phyloP scores from a whole-genome alignment of 2,797 vertebrate genomes.

The Enteromius afrohamiltoni region DNA sequence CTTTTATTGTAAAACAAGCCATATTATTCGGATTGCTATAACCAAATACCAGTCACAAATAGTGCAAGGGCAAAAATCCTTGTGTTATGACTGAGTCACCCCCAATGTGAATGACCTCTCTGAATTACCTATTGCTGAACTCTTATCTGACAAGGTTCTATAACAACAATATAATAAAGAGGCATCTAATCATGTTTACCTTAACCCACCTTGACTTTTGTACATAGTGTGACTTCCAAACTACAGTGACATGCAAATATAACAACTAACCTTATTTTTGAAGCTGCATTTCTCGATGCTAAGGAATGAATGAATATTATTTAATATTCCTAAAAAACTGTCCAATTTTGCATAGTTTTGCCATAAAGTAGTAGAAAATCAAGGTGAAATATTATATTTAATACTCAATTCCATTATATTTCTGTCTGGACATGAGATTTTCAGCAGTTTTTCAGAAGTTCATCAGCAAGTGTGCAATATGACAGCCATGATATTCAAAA shows the following conservation, averaged over 20 bases:
- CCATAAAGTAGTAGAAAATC: background rate
- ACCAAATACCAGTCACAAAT: background rate
- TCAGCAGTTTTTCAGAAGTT: background rate
- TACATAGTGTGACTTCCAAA: background rate
- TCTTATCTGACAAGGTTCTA: background rate
- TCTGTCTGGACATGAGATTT: background rate
- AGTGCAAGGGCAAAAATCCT: background rate
- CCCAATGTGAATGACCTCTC: background rate
- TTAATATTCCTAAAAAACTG: background rate
- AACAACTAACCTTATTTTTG: background rate
- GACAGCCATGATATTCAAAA: conserved; percentile 28
- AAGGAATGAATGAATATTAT: background rate
- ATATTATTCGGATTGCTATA: background rate
- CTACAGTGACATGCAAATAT: background rate
- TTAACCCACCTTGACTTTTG: background rate
- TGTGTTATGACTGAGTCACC: background rate
- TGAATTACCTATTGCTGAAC: background rate
- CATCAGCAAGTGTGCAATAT: conserved; percentile 12
- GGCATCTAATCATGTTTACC: background rate
- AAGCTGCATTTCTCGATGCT: background rate
- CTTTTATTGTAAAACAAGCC: background rate
- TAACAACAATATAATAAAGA: background rate
- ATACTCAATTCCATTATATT: background rate
- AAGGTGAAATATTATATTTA: background rate
- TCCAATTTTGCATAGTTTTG: background rate